These are phyloP conservation scores for Ariopsis seemanni DNA, from an alignment of 2,113 vertebrate species.

Conservation along the genomic window DNA sequence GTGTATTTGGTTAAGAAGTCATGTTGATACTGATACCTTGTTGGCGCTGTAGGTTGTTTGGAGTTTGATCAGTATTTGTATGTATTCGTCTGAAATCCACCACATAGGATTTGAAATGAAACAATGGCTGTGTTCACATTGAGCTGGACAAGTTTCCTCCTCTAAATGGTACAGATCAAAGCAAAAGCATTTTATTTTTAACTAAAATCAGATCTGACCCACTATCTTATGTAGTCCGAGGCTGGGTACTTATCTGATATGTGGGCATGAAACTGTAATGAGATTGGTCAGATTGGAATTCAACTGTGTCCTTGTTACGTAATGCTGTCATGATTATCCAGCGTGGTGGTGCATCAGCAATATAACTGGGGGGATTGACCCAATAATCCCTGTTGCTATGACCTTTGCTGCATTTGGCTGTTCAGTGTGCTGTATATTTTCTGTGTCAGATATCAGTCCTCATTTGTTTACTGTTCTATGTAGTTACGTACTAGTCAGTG, in stretches of 20 bases:
- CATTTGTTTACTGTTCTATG: not conserved
- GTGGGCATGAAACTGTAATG: constrained; percentile 5
- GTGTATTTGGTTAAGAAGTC: not conserved
- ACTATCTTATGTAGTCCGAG: not conserved
- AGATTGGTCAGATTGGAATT: not conserved
- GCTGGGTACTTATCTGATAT: not conserved
- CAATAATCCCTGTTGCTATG: not conserved
- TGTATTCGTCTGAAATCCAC: not conserved
- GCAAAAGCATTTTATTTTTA: not conserved
- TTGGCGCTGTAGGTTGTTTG: not conserved
- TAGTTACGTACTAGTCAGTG: not conserved
- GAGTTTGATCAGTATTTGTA: not conserved
- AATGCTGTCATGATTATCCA: not conserved
- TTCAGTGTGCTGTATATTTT: not conserved
- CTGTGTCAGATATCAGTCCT: not conserved
- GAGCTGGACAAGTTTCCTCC: not conserved
- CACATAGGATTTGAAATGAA: not conserved
- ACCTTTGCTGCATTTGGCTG: not conserved
- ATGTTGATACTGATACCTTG: not conserved
- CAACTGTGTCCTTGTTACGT: constrained; percentile 1
- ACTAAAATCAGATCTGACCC: not conserved
- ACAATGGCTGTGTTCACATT: not conserved
- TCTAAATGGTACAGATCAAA: not conserved
- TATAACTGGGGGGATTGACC: not conserved
- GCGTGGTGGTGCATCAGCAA: not conserved